Evolutionary conservation across 30 jellyfish, hydroid and myxozoan species (phyloP), one percentile per base, ranked within the genome.

Genomic region (Clytia hemisphaerica): DNA sequence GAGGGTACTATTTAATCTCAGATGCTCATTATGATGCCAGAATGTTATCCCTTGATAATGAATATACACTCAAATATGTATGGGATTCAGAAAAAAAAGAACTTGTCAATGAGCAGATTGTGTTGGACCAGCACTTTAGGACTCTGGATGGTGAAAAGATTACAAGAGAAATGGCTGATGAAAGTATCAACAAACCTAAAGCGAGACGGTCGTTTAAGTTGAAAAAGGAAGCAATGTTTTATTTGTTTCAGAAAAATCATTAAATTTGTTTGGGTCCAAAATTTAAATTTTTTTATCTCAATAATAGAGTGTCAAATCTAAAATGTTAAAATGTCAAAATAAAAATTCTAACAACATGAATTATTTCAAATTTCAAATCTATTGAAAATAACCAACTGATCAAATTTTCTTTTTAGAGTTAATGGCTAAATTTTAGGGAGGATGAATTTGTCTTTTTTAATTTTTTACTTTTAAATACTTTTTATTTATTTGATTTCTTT

Each of bases 21-120:
- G 95, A 83, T 68, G 95, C 92, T 1, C 95, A 83, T 51, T 83
- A 29, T 71, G 95, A 83, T 75, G 95, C 95, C 45, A 67, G 95
- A 59, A 75, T 75, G 92, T 46, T 83, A 45, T 75, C 24, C 32
- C 34, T 67, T 3, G 92, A 83, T 51, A 76, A 76, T 49, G 51
- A 71, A 40, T 76, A 57, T 48, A 55, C 58, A 30, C 70, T 83
- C n/a, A 32, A 42, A 4, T 79, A 67, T 24, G 92, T 83, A 12
- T 83, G 83, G 50, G 61, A 67, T 47, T 76, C 60, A 10, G 77
- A 22, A 7, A 75, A 44, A 30, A 6, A 34, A 10, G 45, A 25
- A n/a, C 67, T 78, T 58, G 92, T 66, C 40, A 27, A 3, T 21
- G 24, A 61, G 14, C 83, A 78, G 6, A 70, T 29, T 3, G 83